A percentile compares a stretch with the other conserved stretches of the same genome.
phyloP scores from a whole-genome alignment of 2,113 vertebrate genomes.

The Fulica atra region DNA sequence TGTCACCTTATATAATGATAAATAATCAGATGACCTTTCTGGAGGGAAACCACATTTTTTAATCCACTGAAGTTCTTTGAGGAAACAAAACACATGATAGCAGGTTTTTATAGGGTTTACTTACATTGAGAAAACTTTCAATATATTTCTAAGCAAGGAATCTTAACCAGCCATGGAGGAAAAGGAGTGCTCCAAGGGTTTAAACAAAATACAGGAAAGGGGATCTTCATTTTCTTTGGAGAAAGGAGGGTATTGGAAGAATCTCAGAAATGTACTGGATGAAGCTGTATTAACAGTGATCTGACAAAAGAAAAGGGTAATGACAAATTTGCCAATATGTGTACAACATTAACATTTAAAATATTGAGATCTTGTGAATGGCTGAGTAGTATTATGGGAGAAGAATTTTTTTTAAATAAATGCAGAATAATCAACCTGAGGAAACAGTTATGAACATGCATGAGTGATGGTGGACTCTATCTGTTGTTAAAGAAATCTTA shows the following conservation, averaged over 20 bases:
- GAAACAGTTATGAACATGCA: not conserved
- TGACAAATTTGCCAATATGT: not conserved
- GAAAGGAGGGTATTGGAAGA: not conserved
- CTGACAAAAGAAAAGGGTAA: not conserved
- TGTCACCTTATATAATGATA: not conserved
- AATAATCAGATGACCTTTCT: not conserved
- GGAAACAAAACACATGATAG: not conserved
- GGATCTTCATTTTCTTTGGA: conserved; percentile 6
- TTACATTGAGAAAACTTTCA: not conserved
- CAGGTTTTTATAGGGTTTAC: not conserved
- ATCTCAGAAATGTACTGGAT: not conserved
- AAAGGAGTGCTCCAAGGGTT: not conserved
- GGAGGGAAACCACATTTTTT: not conserved
- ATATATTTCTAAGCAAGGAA: not conserved
- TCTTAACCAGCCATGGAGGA: not conserved
- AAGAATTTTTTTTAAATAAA: not conserved
- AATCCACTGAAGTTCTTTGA: not conserved
- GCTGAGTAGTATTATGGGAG: not conserved
- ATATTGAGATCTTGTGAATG: not conserved
- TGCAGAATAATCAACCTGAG: not conserved
- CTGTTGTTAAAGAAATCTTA: not conserved
- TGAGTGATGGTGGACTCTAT: not conserved
- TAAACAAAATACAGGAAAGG: not conserved
- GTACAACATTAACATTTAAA: not conserved
- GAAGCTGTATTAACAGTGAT: not conserved